phyloP scores from a whole-genome alignment of 2,888 invertebrate genomes.

The Limulus polyphemus region DNA sequence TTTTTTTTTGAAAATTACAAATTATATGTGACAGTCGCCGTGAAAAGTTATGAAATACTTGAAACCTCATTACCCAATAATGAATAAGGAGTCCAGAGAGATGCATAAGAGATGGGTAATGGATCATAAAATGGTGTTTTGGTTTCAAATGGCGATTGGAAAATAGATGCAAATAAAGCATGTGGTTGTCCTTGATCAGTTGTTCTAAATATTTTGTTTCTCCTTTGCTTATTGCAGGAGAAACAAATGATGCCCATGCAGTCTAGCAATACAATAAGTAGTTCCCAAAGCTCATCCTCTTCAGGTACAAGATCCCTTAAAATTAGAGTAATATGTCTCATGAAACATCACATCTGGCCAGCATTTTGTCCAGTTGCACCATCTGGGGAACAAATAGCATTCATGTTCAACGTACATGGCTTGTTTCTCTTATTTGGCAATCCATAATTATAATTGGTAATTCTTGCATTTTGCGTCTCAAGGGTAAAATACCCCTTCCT shows the following conservation, averaged over 20 bases:
- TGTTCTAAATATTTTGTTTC: too few species aligned
- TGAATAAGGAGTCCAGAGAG: too few species aligned
- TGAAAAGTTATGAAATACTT: too few species aligned
- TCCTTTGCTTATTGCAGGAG: too few species aligned
- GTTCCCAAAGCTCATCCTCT: background rate
- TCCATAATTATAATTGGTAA: background rate
- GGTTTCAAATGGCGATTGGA: background rate
- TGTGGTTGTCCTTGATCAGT: background rate
- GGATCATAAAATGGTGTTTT: slow-evolving; percentile 4
- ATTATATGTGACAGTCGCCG: too few species aligned
- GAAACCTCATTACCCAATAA: too few species aligned
- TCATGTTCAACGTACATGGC: background rate
- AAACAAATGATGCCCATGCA: background rate
- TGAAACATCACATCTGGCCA: background rate
- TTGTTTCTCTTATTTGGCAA: background rate
- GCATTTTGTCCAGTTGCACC: too few species aligned
- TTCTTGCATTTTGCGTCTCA: background rate
- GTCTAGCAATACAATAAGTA: background rate
- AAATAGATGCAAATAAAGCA: background rate
- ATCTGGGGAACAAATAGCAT: too few species aligned
- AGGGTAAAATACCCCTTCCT: background rate
- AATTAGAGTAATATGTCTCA: background rate
- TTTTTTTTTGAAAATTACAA: too few species aligned
- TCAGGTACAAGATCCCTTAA: background rate
- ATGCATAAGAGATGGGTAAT: too few species aligned